Evolutionary conservation across 2,888 invertebrate genomes (phyloP).

Genomic region (Acleris cristana): DNA sequence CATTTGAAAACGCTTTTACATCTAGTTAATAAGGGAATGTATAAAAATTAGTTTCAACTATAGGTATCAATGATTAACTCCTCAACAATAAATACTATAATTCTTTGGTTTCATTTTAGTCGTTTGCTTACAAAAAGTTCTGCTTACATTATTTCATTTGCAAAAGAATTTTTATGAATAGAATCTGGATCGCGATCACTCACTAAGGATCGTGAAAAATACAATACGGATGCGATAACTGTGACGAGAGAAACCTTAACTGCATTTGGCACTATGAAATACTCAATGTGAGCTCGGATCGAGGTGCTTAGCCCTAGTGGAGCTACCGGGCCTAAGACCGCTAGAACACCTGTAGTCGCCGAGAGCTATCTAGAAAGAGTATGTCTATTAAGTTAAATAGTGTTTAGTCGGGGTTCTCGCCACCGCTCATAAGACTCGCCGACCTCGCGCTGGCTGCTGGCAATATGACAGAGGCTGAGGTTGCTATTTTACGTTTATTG

Average conservation of each 20-base stretch:
- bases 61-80: constrained; percentile 65
- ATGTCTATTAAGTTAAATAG: constrained; percentile 38
- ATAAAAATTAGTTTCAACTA: constrained; percentile 76
- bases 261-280: constrained; percentile 48
- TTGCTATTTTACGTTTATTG: too few species aligned
- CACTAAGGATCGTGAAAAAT: constrained; percentile 14
- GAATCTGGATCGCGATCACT: constrained; percentile 27
- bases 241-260: constrained; percentile 37
- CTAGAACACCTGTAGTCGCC: constrained; percentile 48
- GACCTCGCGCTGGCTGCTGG: neutral
- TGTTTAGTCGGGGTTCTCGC: constrained; percentile 29
- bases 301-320: constrained; percentile 43
- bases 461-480: neutral
- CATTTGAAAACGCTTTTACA: constrained; percentile 42
- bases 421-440: constrained; percentile 34
- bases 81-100: constrained; percentile 81
- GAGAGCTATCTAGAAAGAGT: constrained; percentile 40
- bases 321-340: constrained; percentile 49
- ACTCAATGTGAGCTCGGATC: constrained; percentile 53
- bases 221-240: constrained; percentile 36
- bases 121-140: constrained; percentile 69
- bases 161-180: constrained; percentile 49
- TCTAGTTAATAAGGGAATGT: constrained; percentile 64
- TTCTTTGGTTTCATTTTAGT: constrained; percentile 81
- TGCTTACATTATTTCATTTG: constrained; percentile 49